Percentiles rank a stretch among this genome's conserved stretches.
phyloP scores from a whole-genome alignment of 1,140 invertebrate species.

The Trypoxylus dichotomus region DNA sequence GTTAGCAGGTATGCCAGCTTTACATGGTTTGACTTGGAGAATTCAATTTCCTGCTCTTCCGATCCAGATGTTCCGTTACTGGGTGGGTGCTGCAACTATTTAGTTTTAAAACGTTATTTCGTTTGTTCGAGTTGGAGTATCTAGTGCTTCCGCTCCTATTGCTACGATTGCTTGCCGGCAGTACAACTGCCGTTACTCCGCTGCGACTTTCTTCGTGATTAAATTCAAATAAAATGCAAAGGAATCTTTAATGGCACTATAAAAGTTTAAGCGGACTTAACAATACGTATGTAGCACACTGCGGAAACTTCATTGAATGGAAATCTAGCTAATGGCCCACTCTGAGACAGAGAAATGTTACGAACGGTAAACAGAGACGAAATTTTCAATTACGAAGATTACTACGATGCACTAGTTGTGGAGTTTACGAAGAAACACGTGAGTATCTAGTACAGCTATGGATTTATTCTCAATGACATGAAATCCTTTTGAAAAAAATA shows the following conservation, averaged over 20 bases:
- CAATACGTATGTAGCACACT: not conserved
- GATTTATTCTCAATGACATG: too few species aligned
- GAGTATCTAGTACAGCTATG: too few species aligned
- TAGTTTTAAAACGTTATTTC: constrained; percentile 12
- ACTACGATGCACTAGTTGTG: not conserved
- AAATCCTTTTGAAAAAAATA: too few species aligned
- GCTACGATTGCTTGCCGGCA: not conserved
- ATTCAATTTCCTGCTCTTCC: constrained; percentile 21
- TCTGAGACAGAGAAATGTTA: not conserved
- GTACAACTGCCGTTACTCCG: not conserved
- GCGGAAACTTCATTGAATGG: constrained; percentile 14
- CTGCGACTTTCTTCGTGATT: constrained; percentile 5
- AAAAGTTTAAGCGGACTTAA: constrained; percentile 20
- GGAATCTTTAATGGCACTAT: constrained; percentile 18
- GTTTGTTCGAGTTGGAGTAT: constrained; percentile 5
- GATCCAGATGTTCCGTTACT: constrained; percentile 20
- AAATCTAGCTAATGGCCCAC: not conserved
- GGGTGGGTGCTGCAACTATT: not conserved
- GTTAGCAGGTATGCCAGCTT: not conserved
- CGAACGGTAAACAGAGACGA: not conserved
- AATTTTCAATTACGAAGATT: constrained; percentile 4
- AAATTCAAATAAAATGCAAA: constrained; percentile 20
- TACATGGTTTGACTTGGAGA: not conserved
- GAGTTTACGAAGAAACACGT: not conserved
- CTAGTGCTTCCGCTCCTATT: not conserved